These are phyloP conservation scores for Trissonchulus sp. DNA, from an alignment of 2,888 invertebrate species.

Conservation along the genomic window DNA sequence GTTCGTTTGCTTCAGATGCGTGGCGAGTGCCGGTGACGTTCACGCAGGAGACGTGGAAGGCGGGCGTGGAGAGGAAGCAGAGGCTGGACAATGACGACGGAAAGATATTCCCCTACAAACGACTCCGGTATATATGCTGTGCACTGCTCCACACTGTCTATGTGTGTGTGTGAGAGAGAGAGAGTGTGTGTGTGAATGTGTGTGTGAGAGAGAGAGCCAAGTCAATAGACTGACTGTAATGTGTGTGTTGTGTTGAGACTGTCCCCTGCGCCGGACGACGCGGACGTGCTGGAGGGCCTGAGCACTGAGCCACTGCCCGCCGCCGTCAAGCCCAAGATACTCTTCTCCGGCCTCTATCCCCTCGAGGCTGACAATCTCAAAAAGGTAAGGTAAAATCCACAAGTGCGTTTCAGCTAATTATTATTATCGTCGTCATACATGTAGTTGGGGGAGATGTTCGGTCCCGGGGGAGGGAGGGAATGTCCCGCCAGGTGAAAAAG, in stretches of 20 bases:
- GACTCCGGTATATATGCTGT: conserved; percentile 29
- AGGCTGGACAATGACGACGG: conserved; percentile 34
- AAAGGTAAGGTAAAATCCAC: no score
- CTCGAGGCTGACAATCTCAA: conserved; percentile 32
- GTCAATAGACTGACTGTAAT: no score
- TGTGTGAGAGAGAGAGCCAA: no score
- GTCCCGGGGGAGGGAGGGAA: no score
- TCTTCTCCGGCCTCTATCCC: conserved; percentile 37
- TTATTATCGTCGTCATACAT: no score
- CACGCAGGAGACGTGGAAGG: conserved; percentile 58
- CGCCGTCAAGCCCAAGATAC: conserved; percentile 9
- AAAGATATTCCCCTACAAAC: conserved; percentile 39
- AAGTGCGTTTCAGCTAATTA: no score
- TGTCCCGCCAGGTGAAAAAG: no score
- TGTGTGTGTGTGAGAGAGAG: no score
- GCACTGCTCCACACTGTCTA: no score
- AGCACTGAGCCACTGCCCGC: not conserved
- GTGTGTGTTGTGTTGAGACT: conserved; percentile 20
- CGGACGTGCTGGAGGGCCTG: conserved; percentile 36
- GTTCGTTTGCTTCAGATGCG: conserved; percentile 63
- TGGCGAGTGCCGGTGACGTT: conserved; percentile 90
- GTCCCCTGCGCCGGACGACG: conserved; percentile 42
- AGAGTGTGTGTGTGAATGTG: no score
- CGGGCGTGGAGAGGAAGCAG: conserved; percentile 23
- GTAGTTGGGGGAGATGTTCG: no score